These are phyloP conservation scores for Leptothorax acervorum DNA, from an alignment of 2,888 invertebrate species.

Conservation along the genomic window DNA sequence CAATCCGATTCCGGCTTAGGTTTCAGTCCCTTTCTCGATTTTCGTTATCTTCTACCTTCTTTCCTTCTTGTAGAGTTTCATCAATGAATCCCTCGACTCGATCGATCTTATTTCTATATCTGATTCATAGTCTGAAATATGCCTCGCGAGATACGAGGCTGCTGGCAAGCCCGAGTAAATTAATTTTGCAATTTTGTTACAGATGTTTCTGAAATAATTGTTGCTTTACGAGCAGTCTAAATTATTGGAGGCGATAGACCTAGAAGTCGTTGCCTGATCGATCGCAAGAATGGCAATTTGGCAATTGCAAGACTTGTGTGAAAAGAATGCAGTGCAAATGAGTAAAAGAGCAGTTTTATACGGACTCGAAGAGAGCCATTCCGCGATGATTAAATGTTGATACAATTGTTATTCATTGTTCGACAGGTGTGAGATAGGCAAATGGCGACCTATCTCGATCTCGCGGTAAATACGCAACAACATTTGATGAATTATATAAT, in stretches of 20 bases:
- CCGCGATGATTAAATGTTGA: background rate
- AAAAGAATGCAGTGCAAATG: background rate
- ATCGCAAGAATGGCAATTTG: background rate
- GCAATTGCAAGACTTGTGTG: background rate
- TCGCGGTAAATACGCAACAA: background rate
- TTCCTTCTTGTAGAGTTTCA: background rate
- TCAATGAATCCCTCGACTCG: background rate
- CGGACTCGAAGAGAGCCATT: background rate
- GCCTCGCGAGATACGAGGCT: background rate
- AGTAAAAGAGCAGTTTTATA: background rate
- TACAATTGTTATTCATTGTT: background rate
- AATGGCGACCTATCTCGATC: constrained; percentile 15
- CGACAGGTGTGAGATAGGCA: background rate
- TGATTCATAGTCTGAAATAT: background rate
- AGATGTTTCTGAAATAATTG: background rate
- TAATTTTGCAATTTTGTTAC: background rate
- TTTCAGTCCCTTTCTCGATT: background rate
- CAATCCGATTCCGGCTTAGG: background rate
- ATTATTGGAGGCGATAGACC: background rate
- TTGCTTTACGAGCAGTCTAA: background rate
- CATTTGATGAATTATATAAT: constrained; percentile 11
- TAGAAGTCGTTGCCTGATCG: background rate
- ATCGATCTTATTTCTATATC: background rate
- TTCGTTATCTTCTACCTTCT: background rate
- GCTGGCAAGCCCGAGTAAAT: background rate